Base-by-base conservation (phyloP, 1,140 invertebrate species). In the Ceratina australensis region DNA sequence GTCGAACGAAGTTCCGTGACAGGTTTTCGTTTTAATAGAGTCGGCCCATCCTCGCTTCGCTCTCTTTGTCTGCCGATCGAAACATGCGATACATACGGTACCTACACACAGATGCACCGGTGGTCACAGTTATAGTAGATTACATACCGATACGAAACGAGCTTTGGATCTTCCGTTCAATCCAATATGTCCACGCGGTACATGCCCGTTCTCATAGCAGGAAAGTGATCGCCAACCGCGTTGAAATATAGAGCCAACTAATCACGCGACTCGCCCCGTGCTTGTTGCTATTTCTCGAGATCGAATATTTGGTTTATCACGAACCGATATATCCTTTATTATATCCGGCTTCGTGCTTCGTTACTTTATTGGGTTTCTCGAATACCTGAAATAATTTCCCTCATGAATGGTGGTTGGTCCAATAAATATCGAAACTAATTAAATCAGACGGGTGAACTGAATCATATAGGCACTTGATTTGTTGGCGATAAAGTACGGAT, bases 151-250 rank as follows among this genome's bases (percentile, higher is more conserved):
- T 24, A 50, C 59, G 26, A 72, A 74, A 82, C 75, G 68, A 79
- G 76, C 65, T 66, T 66, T 68, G 52, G 65, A 78, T 81, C 22
- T 65, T 60, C 66, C 68, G 64, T 69, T 71, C 72, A 63, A 71
- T 82, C 59, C 68, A 74, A 83, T 82, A 71, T 78, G 65, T 74
- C 76, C 42, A 33, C 59, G 80, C 67, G 80, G 82, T 79, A 65
- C 75, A 73, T 81, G 82, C 69, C 26, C 68, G 64, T 81, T 81
- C 64, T 16, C 56, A 22, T 42, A 42, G 49, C 63, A 60, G 57
- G 81, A 81, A 76, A 81, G 47, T 67, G 80, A 81, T 82, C 81
- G 57, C 26, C 33, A 42, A 18, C 24, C 67, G 54, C n/a, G 54
- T 12, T 33, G 20, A 20, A 64, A 52, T 50, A 49, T 42, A 56